Evolutionary conservation across 2,113 vertebrate species (phyloP).

Genomic region (Bubalus kerabau): DNA sequence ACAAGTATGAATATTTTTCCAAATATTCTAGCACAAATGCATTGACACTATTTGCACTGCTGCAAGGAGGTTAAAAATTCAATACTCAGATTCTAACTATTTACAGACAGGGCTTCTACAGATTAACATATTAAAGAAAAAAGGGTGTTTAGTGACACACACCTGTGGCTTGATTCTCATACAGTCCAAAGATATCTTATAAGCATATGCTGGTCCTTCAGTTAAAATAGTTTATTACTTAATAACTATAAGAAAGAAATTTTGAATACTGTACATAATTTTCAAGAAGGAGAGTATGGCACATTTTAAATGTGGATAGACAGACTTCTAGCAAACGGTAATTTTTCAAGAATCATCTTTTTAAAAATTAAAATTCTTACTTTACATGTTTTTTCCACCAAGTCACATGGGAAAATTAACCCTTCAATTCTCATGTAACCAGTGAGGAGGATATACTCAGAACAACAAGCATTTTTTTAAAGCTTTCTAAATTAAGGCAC

Average conservation of each 20-base stretch:
- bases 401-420: not conserved
- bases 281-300: constrained; percentile 58
- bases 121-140: not conserved
- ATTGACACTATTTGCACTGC: not conserved
- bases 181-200: not conserved
- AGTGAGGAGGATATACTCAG: constrained; percentile 39
- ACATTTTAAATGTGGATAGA: constrained; percentile 52
- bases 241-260: constrained; percentile 25
- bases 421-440: not conserved
- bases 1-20: constrained; percentile 33
- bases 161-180: not conserved
- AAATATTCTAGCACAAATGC: constrained; percentile 47
- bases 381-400: not conserved
- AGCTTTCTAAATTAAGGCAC: constrained; percentile 77
- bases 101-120: constrained; percentile 8
- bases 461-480: constrained; percentile 52
- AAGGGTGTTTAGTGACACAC: constrained; percentile 4
- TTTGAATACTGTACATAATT: not conserved
- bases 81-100: constrained; percentile 17
- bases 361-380: not conserved
- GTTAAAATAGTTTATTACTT: constrained; percentile 28
- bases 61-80: constrained; percentile 1
- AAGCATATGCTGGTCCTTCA: not conserved
- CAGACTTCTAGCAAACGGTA: constrained; percentile 50
- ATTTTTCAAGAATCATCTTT: constrained; percentile 14